Evolutionary conservation across 2,888 invertebrate species (phyloP).

Genomic region (Mythimna loreyi): DNA sequence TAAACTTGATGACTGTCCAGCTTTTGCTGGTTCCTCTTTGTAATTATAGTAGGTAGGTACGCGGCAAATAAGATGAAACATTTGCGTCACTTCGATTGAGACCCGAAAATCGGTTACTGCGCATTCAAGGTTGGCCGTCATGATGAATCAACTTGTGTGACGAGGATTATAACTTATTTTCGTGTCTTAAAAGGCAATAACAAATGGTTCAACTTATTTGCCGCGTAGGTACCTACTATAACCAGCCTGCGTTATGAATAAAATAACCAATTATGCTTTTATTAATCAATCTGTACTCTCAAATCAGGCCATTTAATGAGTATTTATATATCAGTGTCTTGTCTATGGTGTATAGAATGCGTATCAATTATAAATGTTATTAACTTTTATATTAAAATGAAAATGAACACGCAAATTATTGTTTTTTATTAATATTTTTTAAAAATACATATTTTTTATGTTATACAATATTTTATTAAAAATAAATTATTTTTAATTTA

Average conservation of each 20-base stretch:
- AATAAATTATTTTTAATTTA: not conserved
- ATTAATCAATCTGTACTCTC: slow-evolving; percentile 5
- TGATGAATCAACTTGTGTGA: no score
- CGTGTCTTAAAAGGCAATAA: no score
- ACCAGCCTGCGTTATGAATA: not conserved
- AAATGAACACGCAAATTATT: not conserved
- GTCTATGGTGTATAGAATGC: slow-evolving; percentile 2
- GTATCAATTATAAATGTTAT: slow-evolving; percentile 6
- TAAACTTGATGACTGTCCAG: not conserved
- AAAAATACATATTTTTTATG: slow-evolving; percentile 1
- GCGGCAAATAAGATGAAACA: no score
- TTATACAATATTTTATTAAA: slow-evolving; percentile 9
- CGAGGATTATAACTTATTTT: no score
- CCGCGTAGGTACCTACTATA: no score
- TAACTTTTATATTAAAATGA: slow-evolving; percentile 24
- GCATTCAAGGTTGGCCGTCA: no score
- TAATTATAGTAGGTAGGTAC: no score
- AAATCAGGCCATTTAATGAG: not conserved
- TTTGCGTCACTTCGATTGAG: no score
- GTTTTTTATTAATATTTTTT: slow-evolving; percentile 31
- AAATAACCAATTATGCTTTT: slow-evolving; percentile 4
- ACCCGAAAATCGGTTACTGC: no score
- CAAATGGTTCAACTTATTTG: no score
- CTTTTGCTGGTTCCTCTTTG: not conserved
- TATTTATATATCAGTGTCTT: slow-evolving; percentile 15